Conservation (phyloP, 2,113 vertebrate genomes). For the Myiozetetes cayanensis region DNA sequence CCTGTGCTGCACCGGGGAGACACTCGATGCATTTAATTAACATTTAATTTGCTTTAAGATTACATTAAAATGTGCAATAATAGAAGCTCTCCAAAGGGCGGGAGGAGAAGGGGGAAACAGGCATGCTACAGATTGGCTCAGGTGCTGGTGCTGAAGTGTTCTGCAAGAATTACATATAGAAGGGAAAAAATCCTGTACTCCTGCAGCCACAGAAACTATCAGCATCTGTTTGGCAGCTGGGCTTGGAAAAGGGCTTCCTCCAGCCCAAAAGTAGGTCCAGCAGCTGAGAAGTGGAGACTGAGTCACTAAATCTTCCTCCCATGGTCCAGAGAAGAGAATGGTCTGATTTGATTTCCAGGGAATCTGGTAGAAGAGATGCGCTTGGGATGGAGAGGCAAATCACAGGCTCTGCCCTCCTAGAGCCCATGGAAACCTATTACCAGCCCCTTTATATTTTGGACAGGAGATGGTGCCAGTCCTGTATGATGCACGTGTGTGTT, state of each 20-base stretch:
- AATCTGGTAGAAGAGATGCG: neutral
- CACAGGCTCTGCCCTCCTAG: neutral
- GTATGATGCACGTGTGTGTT: neutral
- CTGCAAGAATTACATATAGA: conserved; percentile 34
- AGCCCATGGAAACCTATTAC: neutral
- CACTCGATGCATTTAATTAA: conserved; percentile 61
- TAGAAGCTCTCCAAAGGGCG: conserved; percentile 44
- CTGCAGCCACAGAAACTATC: neutral
- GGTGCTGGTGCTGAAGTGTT: conserved; percentile 21
- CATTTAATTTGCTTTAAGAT: conserved; percentile 67
- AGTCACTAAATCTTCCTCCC: neutral
- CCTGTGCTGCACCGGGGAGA: conserved; percentile 31
- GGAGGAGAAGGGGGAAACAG: conserved; percentile 37
- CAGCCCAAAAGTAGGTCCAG: neutral
- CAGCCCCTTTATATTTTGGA: accelerated
- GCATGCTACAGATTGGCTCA: conserved; percentile 1
- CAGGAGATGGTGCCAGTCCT: neutral
- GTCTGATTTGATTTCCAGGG: accelerated
- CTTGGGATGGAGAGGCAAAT: neutral
- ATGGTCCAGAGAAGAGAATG: accelerated
- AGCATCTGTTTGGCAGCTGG: neutral
- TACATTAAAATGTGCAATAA: conserved; percentile 66
- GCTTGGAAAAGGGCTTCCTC: neutral
- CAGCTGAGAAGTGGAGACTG: neutral
- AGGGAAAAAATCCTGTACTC: neutral